Conservation (phyloP, 2,797 vertebrate species). For the Agapornis canus region DNA sequence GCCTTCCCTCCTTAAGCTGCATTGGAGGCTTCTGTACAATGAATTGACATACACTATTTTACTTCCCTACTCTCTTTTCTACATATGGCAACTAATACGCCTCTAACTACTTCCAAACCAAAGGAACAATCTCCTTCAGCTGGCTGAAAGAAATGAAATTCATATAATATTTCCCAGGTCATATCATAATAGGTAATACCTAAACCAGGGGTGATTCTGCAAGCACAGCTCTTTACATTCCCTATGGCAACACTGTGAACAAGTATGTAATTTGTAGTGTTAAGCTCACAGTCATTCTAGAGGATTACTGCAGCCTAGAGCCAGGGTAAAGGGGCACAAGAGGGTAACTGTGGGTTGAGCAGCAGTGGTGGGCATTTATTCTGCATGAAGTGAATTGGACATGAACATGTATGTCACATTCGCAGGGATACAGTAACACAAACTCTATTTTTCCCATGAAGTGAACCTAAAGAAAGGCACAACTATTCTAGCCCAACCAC, state of each 20-base stretch:
- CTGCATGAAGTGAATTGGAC: background rate
- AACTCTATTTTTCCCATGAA: background rate
- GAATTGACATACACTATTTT: background rate
- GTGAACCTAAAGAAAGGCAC: background rate
- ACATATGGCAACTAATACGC: background rate
- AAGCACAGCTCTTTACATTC: background rate
- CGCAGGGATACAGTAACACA: background rate
- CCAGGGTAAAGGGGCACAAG: background rate
- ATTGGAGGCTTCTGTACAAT: background rate
- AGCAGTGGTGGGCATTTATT: background rate
- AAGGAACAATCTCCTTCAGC: background rate
- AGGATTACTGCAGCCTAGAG: background rate
- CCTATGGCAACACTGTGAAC: background rate
- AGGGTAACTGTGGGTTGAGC: rapidly evolving
- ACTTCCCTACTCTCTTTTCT: background rate
- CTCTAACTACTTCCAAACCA: background rate
- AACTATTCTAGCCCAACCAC: background rate
- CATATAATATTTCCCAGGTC: background rate
- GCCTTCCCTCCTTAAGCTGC: background rate
- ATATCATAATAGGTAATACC: background rate
- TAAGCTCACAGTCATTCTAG: background rate
- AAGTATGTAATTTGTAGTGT: background rate
- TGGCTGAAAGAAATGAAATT: background rate
- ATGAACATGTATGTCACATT: background rate
- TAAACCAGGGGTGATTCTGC: background rate